Conservation (phyloP, 1,140 invertebrate species). For the Acromyrmex heyeri region DNA sequence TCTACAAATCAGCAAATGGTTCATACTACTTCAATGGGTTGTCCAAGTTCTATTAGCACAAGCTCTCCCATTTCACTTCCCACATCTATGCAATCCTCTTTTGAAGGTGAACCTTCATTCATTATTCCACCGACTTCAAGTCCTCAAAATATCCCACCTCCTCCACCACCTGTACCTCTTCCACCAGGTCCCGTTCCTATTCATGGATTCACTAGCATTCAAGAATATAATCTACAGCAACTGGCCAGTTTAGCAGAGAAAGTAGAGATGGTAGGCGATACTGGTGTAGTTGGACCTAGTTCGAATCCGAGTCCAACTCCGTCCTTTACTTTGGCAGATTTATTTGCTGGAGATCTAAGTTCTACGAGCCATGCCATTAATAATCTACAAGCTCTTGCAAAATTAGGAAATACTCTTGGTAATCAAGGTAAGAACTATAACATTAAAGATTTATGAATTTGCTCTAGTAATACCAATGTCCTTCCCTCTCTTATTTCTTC, state of each 20-base stretch:
- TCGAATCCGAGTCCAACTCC: slow-evolving; percentile 90
- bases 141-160: slow-evolving; percentile 86
- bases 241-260: slow-evolving; percentile 92
- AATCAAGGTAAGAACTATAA: slow-evolving; percentile 88
- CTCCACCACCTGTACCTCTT: slow-evolving; percentile 83
- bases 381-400: slow-evolving; percentile 95
- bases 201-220: slow-evolving; percentile 90
- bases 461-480: neutral
- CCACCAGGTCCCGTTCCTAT: slow-evolving; percentile 83
- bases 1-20: slow-evolving; percentile 79
- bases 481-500: slow-evolving; percentile 27
- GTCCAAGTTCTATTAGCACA: slow-evolving; percentile 87
- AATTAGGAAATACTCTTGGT: slow-evolving; percentile 90
- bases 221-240: slow-evolving; percentile 94
- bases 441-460: slow-evolving; percentile 9
- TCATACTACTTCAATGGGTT: slow-evolving; percentile 83
- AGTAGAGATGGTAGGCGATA: slow-evolving; percentile 84
- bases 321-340: slow-evolving; percentile 91
- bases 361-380: slow-evolving; percentile 92
- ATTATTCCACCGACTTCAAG: slow-evolving; percentile 83
- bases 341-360: slow-evolving; percentile 91
- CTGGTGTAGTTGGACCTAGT: slow-evolving; percentile 85
- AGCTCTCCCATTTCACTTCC: slow-evolving; percentile 90
- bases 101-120: slow-evolving; percentile 89
- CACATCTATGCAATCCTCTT: slow-evolving; percentile 92